phyloP scores from a whole-genome alignment of 2,797 vertebrate genomes.

The Dryobates pubescens region DNA sequence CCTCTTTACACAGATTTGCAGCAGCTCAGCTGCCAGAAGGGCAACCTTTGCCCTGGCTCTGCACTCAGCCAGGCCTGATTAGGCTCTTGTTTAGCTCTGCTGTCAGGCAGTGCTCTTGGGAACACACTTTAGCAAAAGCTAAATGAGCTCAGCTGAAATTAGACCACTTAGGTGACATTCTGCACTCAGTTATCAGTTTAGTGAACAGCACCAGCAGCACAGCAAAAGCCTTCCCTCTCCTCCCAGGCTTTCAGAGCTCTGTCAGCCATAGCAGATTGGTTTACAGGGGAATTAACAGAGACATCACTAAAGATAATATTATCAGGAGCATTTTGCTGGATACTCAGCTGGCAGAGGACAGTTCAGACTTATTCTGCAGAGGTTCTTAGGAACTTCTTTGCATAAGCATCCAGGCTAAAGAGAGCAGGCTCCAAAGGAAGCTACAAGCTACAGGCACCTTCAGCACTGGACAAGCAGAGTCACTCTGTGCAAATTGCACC shows the following conservation, averaged over 20 bases:
- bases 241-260: neutral
- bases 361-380: neutral
- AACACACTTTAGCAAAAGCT: conserved; percentile 42
- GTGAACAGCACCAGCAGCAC: neutral
- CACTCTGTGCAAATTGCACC: neutral
- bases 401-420: neutral
- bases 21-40: neutral
- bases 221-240: neutral
- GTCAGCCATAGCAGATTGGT: neutral
- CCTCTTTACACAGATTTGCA: neutral
- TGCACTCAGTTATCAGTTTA: conserved; percentile 24
- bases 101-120: conserved; percentile 39
- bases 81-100: conserved; percentile 45
- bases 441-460: neutral
- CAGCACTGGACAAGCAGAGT: neutral
- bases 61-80: neutral
- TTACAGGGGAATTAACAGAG: neutral
- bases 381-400: neutral
- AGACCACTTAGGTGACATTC: conserved; percentile 35
- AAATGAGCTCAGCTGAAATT: conserved; percentile 58
- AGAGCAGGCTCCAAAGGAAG: neutral
- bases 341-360: neutral
- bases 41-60: conserved; percentile 15
- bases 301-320: neutral
- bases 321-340: neutral